A percentile compares a stretch with the other conserved stretches of the same genome.
Conservation (phyloP, 2,888 invertebrate species). For the Eupithecia abbreviata region DNA sequence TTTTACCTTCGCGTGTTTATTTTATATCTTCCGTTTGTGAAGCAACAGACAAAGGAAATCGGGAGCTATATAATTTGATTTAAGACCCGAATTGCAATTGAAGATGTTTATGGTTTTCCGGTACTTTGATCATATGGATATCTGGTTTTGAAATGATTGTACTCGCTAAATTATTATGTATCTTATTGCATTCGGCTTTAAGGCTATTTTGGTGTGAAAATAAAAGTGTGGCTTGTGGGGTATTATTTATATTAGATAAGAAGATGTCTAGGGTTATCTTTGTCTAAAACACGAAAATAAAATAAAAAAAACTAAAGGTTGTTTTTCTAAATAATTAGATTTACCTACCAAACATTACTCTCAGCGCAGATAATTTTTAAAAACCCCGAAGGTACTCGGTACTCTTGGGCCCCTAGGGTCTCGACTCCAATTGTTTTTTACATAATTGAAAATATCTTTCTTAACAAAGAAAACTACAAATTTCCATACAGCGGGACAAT, state of each 20-base stretch:
- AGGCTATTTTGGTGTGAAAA: not conserved
- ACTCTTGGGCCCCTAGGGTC: too few relatives aligned
- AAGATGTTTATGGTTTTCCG: constrained; percentile 43
- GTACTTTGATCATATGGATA: constrained; percentile 36
- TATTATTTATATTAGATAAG: not conserved
- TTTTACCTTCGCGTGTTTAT: not conserved
- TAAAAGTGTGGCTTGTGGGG: not conserved
- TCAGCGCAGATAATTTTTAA: too few relatives aligned
- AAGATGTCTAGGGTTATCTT: not conserved
- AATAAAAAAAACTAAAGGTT: not conserved
- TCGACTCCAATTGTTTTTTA: too few relatives aligned
- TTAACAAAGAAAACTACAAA: too few relatives aligned
- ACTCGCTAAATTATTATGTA: not conserved
- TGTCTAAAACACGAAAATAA: not conserved
- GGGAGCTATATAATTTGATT: constrained; percentile 46
- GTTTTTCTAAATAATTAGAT: not conserved
- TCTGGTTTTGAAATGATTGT: constrained; percentile 20
- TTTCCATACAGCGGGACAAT: too few relatives aligned
- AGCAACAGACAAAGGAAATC: constrained; percentile 35
- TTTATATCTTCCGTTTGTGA: constrained; percentile 7
- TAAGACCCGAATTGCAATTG: constrained; percentile 39
- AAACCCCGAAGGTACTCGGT: too few relatives aligned
- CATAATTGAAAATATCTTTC: too few relatives aligned
- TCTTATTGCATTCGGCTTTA: not conserved
- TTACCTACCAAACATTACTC: too few relatives aligned